phyloP scores from a whole-genome alignment of 2,888 invertebrate species.

The Sturmia bella region DNA sequence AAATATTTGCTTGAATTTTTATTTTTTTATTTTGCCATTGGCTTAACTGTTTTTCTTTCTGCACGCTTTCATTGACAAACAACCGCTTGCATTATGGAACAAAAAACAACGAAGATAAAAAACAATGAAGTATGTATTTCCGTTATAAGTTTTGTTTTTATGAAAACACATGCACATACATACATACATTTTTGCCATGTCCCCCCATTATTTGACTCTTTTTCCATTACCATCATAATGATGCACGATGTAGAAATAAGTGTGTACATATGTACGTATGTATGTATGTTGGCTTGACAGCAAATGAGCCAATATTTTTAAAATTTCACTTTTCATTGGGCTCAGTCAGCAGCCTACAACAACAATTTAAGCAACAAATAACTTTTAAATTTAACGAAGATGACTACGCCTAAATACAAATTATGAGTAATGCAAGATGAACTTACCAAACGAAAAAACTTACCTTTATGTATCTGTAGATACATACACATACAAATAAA shows the following conservation, averaged over 20 bases:
- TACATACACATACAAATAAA: too few species aligned
- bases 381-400: slow-evolving; percentile 40
- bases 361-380: slow-evolving; percentile 22
- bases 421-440: background rate
- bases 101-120: slow-evolving; percentile 20
- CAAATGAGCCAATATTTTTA: slow-evolving; percentile 49
- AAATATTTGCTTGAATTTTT: slow-evolving; percentile 24
- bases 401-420: slow-evolving; percentile 51
- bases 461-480: too few species aligned
- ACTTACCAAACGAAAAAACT: too few species aligned
- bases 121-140: slow-evolving; percentile 45
- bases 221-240: slow-evolving; percentile 28
- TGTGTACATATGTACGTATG: too few species aligned
- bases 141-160: slow-evolving; percentile 47
- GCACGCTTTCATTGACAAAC: slow-evolving; percentile 55
- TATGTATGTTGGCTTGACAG: slow-evolving; percentile 14
- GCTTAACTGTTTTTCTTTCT: slow-evolving; percentile 20
- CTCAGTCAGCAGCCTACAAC: slow-evolving; percentile 3
- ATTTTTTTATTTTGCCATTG: background rate
- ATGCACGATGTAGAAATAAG: slow-evolving; percentile 9
- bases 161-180: too few species aligned
- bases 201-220: slow-evolving; percentile 20
- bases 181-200: background rate
- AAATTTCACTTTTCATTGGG: slow-evolving; percentile 62
- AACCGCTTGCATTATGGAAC: slow-evolving; percentile 19